Conservation (phyloP, 2,113 vertebrate species). For the Malurus cyaneus region DNA sequence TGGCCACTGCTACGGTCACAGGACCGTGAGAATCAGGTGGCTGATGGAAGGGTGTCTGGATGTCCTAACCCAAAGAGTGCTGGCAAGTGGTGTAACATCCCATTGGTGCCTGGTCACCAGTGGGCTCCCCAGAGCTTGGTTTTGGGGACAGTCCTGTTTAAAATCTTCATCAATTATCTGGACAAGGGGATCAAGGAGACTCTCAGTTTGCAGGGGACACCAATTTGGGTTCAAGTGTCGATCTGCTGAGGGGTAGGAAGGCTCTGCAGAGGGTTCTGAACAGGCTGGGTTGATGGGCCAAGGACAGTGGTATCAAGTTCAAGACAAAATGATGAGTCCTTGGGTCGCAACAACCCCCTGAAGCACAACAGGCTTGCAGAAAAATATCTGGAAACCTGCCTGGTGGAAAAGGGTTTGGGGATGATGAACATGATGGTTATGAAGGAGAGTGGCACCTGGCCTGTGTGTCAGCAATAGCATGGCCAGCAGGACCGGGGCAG, state of each 20-base stretch:
- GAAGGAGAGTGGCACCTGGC: neutral
- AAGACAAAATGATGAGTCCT: neutral
- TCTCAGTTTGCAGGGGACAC: neutral
- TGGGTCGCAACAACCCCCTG: neutral
- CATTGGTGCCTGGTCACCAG: neutral
- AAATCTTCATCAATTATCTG: neutral
- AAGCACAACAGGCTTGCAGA: neutral
- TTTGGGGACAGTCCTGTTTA: neutral
- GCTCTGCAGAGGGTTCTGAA: neutral
- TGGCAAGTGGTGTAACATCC: neutral
- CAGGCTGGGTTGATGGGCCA: neutral
- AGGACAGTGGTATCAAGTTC: too few relatives aligned
- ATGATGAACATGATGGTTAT: neutral
- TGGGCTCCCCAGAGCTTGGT: too few relatives aligned
- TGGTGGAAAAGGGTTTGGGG: neutral
- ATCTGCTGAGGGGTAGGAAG: neutral
- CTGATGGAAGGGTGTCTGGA: neutral
- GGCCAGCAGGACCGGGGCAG: neutral
- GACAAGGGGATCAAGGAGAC: neutral
- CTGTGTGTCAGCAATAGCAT: neutral
- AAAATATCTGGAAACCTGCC: neutral
- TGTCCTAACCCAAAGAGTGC: neutral
- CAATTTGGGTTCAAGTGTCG: fast-evolving
- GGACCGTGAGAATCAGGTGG: neutral
- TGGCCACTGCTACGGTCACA: neutral